Conservation (phyloP, 2,888 invertebrate genomes). For the Ectemnius continuus region DNA sequence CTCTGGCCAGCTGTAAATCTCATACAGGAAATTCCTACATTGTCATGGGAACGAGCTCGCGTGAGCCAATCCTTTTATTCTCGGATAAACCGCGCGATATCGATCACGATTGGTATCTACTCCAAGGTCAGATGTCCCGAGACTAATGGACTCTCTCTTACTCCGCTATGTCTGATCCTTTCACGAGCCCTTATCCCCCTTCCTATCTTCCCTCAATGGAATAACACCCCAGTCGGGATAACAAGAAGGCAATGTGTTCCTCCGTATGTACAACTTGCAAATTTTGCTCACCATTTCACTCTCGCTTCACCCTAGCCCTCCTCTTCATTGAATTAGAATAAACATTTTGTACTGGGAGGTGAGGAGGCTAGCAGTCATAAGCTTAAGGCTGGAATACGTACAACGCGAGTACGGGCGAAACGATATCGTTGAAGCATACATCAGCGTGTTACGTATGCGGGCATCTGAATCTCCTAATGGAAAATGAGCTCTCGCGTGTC, state of each 20-base stretch:
- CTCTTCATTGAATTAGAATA: slow-evolving; percentile 59
- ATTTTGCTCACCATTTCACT: slow-evolving; percentile 57
- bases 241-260: neutral
- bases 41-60: slow-evolving; percentile 44
- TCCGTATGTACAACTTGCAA: slow-evolving; percentile 50
- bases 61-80: slow-evolving; percentile 43
- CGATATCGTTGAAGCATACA: no score
- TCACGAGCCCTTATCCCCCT: slow-evolving; percentile 47
- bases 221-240: neutral
- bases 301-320: slow-evolving; percentile 9
- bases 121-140: slow-evolving; percentile 55
- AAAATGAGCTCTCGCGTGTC: no score
- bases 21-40: neutral
- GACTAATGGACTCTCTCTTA: slow-evolving; percentile 57
- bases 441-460: no score
- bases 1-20: neutral
- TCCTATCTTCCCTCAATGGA: slow-evolving; percentile 42
- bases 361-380: no score
- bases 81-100: slow-evolving; percentile 61
- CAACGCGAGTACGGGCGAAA: no score
- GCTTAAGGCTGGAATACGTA: no score
- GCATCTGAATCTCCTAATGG: no score
- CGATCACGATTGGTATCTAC: slow-evolving; percentile 68
- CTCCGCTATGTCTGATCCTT: slow-evolving; percentile 36
- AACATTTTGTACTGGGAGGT: slow-evolving; percentile 34